Evolutionary conservation across 2,888 invertebrate genomes (phyloP).

Genomic region (Syrphus vitripennis): DNA sequence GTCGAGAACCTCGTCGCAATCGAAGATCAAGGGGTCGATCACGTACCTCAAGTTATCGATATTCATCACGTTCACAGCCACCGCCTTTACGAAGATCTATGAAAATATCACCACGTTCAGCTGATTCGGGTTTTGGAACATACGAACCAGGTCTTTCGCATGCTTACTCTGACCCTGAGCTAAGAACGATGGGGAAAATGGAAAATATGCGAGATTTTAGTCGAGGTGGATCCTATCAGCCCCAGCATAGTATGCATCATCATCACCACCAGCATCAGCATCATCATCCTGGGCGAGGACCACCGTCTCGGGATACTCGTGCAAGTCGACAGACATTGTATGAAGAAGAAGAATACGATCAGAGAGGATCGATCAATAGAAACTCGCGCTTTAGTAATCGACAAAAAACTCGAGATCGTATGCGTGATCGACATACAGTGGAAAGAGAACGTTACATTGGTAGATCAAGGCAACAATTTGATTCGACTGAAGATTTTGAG

Average conservation of each 20-base stretch:
- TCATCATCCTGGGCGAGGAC: constrained; percentile 62
- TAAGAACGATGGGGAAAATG: constrained; percentile 77
- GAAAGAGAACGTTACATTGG: constrained; percentile 82
- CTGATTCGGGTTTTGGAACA: constrained; percentile 84
- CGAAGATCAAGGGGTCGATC: constrained; percentile 76
- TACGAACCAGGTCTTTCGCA: constrained; percentile 83
- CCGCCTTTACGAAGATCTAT: constrained; percentile 83
- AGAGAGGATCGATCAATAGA: constrained; percentile 73
- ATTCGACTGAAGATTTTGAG: constrained; percentile 76
- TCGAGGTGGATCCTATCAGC: constrained; percentile 53
- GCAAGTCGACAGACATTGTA: constrained; percentile 52
- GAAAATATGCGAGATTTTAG: constrained; percentile 77
- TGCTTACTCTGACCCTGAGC: constrained; percentile 89
- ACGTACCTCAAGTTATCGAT: constrained; percentile 73
- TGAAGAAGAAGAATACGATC: constrained; percentile 74
- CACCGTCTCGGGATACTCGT: constrained; percentile 43
- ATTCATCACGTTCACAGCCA: constrained; percentile 81
- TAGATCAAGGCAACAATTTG: constrained; percentile 76
- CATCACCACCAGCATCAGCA: constrained; percentile 32
- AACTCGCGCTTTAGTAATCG: constrained; percentile 77
- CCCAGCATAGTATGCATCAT: constrained; percentile 16
- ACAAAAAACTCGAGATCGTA: constrained; percentile 76
- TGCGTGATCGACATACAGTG: constrained; percentile 81
- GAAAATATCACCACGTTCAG: constrained; percentile 84
- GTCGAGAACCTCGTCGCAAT: constrained; percentile 86